Evolutionary conservation across 1,140 invertebrate genomes (phyloP).

Genomic region (Prorops nasuta): DNA sequence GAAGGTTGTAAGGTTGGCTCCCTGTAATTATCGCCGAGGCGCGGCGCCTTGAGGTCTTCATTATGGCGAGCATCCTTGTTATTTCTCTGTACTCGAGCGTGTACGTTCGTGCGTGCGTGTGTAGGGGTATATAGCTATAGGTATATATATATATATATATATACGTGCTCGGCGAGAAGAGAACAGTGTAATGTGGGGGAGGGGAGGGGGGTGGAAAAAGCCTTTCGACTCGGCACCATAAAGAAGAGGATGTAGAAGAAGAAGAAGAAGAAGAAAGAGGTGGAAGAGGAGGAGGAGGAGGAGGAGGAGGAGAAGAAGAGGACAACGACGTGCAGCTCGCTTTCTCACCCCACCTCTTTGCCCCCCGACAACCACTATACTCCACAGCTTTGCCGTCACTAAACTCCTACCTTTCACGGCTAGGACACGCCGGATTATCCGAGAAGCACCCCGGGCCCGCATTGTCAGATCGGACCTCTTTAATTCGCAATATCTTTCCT

Average conservation of each 20-base stretch:
- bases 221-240: conserved; percentile 28
- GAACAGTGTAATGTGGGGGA: conserved; percentile 13
- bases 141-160: too few relatives aligned
- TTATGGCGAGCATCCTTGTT: conserved; percentile 55
- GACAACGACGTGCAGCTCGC: neutral
- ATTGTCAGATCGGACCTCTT: too few relatives aligned
- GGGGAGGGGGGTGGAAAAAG: conserved; percentile 23
- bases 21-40: conserved; percentile 58
- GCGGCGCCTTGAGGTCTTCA: conserved; percentile 59
- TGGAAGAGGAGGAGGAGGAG: conserved; percentile 2
- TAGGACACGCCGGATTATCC: too few relatives aligned
- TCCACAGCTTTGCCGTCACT: too few relatives aligned
- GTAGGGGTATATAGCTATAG: too few relatives aligned
- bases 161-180: too few relatives aligned
- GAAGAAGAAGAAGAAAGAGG: conserved; percentile 7
- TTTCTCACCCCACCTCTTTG: neutral
- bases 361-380: neutral
- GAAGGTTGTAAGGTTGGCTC: conserved; percentile 57
- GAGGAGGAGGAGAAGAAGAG: neutral
- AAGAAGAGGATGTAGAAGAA: conserved; percentile 21
- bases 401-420: too few relatives aligned
- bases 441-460: too few relatives aligned
- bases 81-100: conserved; percentile 47
- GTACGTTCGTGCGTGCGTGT: conserved; percentile 8
- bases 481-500: neutral